Evolutionary conservation across 2,113 vertebrate species (phyloP).

Genomic region (Paralichthys olivaceus): DNA sequence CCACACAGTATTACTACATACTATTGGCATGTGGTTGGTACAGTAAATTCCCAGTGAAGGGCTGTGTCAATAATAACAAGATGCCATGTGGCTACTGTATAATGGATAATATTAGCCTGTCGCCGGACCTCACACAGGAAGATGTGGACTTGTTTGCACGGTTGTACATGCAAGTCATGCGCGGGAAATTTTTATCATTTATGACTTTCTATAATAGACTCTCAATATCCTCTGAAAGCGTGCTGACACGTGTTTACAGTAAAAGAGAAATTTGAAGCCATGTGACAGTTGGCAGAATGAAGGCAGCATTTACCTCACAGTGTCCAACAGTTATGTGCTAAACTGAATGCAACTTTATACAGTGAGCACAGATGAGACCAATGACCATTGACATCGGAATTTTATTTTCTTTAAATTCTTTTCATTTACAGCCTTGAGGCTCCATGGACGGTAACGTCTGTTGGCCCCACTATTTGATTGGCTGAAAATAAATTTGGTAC

Average conservation of each 20-base stretch:
- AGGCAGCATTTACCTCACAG: constrained; percentile 3
- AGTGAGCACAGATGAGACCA: too few relatives aligned
- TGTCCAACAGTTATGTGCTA: background rate
- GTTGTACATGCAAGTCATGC: constrained; percentile 43
- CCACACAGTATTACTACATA: background rate
- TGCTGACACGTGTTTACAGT: constrained; percentile 41
- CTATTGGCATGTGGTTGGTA: constrained; percentile 14
- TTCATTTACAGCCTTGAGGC: too few relatives aligned
- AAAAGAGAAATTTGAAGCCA: constrained; percentile 50
- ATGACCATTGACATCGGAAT: too few relatives aligned
- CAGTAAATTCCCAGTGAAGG: constrained; percentile 30
- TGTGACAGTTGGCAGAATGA: constrained; percentile 47
- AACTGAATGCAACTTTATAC: background rate
- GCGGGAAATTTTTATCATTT: constrained; percentile 40
- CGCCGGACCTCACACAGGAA: constrained; percentile 20
- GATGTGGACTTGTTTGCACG: constrained; percentile 37
- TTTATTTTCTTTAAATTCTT: too few relatives aligned
- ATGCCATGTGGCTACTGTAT: constrained; percentile 3
- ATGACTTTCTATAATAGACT: constrained; percentile 52
- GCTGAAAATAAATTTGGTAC: too few relatives aligned
- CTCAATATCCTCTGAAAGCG: constrained; percentile 29
- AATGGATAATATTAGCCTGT: constrained; percentile 35
- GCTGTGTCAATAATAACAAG: constrained; percentile 15
- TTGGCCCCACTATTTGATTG: too few relatives aligned
- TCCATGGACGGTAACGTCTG: too few relatives aligned